Evolutionary conservation across 2,888 invertebrate species (phyloP).

Genomic region (Lutraria lutraria): DNA sequence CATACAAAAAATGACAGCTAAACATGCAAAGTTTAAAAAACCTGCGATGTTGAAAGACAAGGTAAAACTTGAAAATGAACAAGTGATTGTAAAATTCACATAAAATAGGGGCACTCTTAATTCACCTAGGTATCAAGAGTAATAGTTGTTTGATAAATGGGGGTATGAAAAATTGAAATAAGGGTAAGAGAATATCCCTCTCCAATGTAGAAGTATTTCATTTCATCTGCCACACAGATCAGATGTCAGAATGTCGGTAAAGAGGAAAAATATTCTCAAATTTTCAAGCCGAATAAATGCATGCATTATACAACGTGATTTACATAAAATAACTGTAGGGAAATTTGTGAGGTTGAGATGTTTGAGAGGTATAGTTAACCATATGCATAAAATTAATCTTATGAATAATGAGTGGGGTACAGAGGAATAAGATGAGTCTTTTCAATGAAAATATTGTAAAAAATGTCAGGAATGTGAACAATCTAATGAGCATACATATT

Average conservation of each 20-base stretch:
- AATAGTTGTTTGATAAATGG: not conserved
- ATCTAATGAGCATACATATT: not conserved
- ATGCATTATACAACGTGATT: slow-evolving; percentile 12
- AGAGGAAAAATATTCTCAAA: not conserved
- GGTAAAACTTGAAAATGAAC: not conserved
- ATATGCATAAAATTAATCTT: slow-evolving; percentile 3
- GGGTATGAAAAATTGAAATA: not conserved
- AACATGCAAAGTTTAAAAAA: not conserved
- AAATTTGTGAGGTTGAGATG: not conserved
- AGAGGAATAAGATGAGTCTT: not conserved
- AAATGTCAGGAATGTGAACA: not conserved
- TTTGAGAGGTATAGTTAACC: not conserved
- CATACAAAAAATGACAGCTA: not conserved
- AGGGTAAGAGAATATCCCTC: not conserved
- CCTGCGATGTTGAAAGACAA: not conserved
- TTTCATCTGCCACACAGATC: slow-evolving; percentile 16
- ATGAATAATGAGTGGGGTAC: not conserved
- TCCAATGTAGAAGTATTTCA: not conserved
- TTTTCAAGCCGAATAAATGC: slow-evolving; percentile 6
- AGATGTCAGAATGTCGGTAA: slow-evolving; percentile 4
- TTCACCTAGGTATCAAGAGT: not conserved
- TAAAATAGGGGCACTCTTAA: not conserved
- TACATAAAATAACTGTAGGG: slow-evolving; percentile 18
- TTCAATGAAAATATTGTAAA: slow-evolving; percentile 6
- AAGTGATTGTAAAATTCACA: not conserved